These are phyloP conservation scores for Gastrophysa polygoni DNA, from an alignment of 2,888 invertebrate species.

Conservation along the genomic window DNA sequence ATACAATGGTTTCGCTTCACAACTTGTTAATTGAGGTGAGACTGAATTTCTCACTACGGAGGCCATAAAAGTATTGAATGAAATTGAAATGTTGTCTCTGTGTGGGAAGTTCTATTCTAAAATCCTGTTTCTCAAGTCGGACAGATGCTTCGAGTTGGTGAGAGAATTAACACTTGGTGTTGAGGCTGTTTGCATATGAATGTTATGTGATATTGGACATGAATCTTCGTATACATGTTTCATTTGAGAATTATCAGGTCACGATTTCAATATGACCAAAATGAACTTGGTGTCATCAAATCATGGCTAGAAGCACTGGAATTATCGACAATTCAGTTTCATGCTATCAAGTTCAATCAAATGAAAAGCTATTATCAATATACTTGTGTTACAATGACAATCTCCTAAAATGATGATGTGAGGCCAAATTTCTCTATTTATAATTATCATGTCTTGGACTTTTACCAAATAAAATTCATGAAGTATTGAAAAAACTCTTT, in stretches of 20 bases:
- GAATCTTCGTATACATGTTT: not conserved
- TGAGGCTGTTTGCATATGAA: not conserved
- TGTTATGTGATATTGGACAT: not conserved
- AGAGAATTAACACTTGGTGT: conserved; percentile 1
- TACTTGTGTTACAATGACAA: too few species aligned
- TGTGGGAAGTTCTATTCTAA: conserved; percentile 8
- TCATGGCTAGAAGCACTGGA: too few species aligned
- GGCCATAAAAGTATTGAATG: not conserved
- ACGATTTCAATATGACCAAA: too few species aligned
- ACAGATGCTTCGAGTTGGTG: conserved; percentile 6
- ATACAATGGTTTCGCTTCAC: not conserved
- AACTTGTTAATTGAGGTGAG: not conserved
- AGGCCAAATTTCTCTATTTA: too few species aligned
- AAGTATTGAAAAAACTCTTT: too few species aligned
- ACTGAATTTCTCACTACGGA: not conserved
- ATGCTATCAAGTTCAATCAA: too few species aligned
- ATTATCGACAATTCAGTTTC: too few species aligned
- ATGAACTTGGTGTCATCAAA: too few species aligned
- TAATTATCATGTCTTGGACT: too few species aligned
- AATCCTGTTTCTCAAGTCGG: not conserved
- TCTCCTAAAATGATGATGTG: too few species aligned
- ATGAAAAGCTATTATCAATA: too few species aligned
- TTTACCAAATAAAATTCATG: too few species aligned
- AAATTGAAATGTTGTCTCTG: not conserved
- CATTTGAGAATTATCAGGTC: not conserved